These are phyloP conservation scores for Lacerta bilineata DNA, from an alignment of 2,797 vertebrate genomes.

Conservation along the genomic window DNA sequence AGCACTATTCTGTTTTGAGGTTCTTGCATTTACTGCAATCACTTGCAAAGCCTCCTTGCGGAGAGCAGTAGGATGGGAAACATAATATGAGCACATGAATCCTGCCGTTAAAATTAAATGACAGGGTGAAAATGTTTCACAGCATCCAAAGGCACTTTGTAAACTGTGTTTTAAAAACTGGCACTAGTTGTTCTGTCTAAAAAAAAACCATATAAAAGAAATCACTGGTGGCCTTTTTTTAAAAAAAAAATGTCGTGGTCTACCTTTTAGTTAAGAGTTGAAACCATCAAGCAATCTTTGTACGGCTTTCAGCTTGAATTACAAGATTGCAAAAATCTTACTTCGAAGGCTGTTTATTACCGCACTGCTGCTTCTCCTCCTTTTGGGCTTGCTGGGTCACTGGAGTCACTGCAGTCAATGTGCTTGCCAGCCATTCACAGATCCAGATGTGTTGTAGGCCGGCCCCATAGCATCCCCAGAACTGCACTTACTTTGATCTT, in stretches of 20 bases:
- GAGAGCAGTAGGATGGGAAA: background rate
- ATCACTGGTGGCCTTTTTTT: slow-evolving; percentile 68
- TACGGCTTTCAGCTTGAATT: slow-evolving; percentile 74
- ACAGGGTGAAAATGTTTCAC: slow-evolving; percentile 1
- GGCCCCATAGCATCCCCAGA: slow-evolving; percentile 64
- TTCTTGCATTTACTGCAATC: background rate
- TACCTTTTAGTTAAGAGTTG: slow-evolving; percentile 61
- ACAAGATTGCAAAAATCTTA: slow-evolving; percentile 66
- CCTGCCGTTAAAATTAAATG: slow-evolving; percentile 57
- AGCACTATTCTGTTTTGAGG: background rate
- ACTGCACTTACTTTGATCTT: slow-evolving; percentile 87
- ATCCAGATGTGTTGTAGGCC: slow-evolving; percentile 74
- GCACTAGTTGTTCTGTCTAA: slow-evolving; percentile 20
- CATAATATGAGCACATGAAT: background rate
- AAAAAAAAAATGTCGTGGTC: slow-evolving; percentile 33
- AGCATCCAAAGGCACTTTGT: slow-evolving; percentile 34
- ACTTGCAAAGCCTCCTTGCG: background rate
- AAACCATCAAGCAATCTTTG: slow-evolving; percentile 66
- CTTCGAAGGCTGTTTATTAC: slow-evolving; percentile 68
- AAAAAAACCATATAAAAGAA: slow-evolving; percentile 49
- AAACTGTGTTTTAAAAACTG: slow-evolving; percentile 61
- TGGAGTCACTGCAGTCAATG: slow-evolving; percentile 69
- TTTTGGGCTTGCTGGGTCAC: slow-evolving; percentile 76
- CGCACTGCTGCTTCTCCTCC: slow-evolving; percentile 54
- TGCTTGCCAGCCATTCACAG: slow-evolving; percentile 75